Base-by-base conservation (phyloP, 1,140 invertebrate species). In the Aradophagus sp. region DNA sequence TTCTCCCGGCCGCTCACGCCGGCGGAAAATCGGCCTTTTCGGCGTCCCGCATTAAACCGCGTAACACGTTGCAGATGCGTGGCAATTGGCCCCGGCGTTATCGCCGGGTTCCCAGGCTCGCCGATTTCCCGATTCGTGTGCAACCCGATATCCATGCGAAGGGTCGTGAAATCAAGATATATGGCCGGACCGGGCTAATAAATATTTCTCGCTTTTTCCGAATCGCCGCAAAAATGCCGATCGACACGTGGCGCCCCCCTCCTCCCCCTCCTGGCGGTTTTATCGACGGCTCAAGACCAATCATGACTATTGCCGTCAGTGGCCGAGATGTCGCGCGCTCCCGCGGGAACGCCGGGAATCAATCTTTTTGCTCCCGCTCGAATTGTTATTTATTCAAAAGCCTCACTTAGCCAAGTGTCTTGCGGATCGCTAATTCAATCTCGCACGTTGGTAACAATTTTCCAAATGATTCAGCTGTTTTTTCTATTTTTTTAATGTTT, bases 131-230 rank as follows among this genome's bases (percentile, higher is more conserved):
- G 82, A 84, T 86, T 86, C 84, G 68, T 78, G 81, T 78, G 82
- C 74, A 85, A 84, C 81, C 77, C 77, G 84, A 86, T 85, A 85
- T 75, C 75, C 80, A 75, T 82, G 81, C 77, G 82, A 80, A 83
- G 83, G 82, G 83, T 84, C 79, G 75, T 79, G 77, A 80, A 84
- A 86, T 84, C 81, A 84, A 86, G 84, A 86, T 85, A 84, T 84
- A 85, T 85, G 73, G 74, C 59, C 65, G 14, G 48, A n/a, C 31
- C 50, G 74, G 72, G 52, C 58, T 77, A 81, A 81, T 81, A 81
- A 81, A 81, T 80, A 79, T 79, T 71, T 47, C 39, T 59, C 42
- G 58, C 36, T 48, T 75, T 77, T 73, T 62, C 70, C 76, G 35
- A 71, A 70, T 76, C 68, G 36, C 53, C 62, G 63, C 45, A 67